These are phyloP conservation scores for Nymphicus hollandicus DNA, from an alignment of 2,113 vertebrate species.

Conservation along the genomic window DNA sequence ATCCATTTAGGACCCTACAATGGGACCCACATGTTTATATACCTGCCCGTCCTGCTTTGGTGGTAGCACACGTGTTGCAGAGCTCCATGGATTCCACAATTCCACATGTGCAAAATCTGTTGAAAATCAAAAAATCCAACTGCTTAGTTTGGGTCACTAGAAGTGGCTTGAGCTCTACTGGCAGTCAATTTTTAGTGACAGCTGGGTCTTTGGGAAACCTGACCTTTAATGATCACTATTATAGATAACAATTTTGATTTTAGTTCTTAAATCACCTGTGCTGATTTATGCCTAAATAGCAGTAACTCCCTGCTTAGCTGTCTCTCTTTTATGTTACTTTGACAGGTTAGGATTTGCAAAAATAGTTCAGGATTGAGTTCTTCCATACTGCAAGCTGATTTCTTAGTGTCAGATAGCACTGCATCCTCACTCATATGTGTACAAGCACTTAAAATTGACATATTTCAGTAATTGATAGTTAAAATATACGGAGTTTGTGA, in stretches of 20 bases:
- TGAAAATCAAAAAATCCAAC: neutral
- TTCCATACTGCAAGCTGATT: neutral
- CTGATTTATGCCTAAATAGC: conserved; percentile 36
- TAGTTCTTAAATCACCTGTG: conserved; percentile 6
- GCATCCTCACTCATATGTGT: neutral
- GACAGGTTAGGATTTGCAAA: neutral
- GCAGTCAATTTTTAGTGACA: neutral
- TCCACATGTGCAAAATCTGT: neutral
- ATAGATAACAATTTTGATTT: neutral
- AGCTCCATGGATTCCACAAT: neutral
- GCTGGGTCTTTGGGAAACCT: neutral
- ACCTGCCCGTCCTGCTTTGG: accelerated
- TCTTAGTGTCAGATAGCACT: neutral
- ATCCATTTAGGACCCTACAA: neutral
- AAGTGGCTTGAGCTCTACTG: neutral
- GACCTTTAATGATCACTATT: neutral
- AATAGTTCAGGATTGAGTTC: neutral
- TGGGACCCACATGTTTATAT: neutral
- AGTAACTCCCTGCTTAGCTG: neutral
- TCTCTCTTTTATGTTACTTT: conserved; percentile 3
- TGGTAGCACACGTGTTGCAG: neutral
- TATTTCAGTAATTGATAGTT: neutral
- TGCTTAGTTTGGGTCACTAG: neutral
- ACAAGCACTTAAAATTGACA: neutral
- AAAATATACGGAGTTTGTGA: neutral